phyloP scores from a whole-genome alignment of 2,797 vertebrate species.

The Sylvilagus floridanus region DNA sequence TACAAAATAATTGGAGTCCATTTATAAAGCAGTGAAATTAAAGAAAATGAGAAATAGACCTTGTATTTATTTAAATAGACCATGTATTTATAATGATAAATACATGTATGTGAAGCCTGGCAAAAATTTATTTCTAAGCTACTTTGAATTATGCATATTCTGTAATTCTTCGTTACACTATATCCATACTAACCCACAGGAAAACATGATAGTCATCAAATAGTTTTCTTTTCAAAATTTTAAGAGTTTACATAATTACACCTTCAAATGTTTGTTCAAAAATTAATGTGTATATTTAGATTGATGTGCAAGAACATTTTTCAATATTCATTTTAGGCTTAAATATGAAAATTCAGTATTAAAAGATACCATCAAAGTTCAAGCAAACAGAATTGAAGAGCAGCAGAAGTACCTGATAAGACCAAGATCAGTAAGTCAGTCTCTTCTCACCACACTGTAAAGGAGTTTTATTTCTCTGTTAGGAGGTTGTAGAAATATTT shows the following conservation, averaged over 20 bases:
- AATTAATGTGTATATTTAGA: not conserved
- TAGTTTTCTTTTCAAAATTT: constrained; percentile 1
- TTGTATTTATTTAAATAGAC: too few relatives aligned
- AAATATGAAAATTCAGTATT: constrained; percentile 94
- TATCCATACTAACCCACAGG: not conserved
- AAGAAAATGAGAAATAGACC: not conserved
- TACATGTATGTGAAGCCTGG: not conserved
- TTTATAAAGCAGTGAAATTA: not conserved
- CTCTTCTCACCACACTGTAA: not conserved
- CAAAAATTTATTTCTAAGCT: not conserved
- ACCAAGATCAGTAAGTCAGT: constrained; percentile 66
- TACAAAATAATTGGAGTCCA: not conserved
- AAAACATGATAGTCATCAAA: not conserved
- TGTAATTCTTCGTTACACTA: not conserved
- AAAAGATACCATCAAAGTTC: constrained; percentile 92
- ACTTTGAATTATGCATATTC: not conserved
- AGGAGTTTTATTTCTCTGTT: not conserved
- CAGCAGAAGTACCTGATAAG: constrained; percentile 91
- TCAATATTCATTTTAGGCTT: constrained; percentile 87
- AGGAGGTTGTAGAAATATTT: not conserved
- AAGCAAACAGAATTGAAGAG: constrained; percentile 89
- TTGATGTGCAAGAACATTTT: not conserved
- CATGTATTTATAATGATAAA: not conserved
- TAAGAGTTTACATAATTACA: not conserved
- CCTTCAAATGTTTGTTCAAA: not conserved